A percentile compares a stretch with the other conserved stretches of the same genome.
phyloP scores from a whole-genome alignment of 1,140 invertebrate species.

The Leguminivora glycinivorella region DNA sequence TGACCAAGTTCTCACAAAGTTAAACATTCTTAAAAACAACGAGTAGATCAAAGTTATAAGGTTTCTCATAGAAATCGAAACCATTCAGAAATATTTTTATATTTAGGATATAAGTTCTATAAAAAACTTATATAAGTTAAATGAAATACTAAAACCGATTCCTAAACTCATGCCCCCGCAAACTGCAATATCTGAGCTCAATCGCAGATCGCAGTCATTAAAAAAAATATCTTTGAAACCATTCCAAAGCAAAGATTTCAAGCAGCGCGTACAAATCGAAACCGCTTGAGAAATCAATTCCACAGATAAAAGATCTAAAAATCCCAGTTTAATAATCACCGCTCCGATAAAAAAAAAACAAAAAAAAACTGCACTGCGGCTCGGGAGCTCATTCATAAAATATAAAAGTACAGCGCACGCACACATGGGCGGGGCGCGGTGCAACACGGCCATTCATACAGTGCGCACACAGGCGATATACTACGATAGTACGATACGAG shows the following conservation, averaged over 20 bases:
- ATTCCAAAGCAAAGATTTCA: background rate
- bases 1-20: too few relatives aligned
- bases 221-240: background rate
- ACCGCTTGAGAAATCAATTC: constrained; percentile 1
- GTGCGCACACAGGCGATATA: constrained; percentile 48
- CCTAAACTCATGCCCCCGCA: background rate
- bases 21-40: too few relatives aligned
- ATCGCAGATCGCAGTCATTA: background rate
- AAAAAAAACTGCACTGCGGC: constrained; percentile 24
- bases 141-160: background rate
- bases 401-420: constrained; percentile 30
- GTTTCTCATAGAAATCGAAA: too few relatives aligned
- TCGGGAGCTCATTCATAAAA: constrained; percentile 29
- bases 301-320: constrained; percentile 18
- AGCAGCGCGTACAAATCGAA: background rate
- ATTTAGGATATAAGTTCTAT: too few relatives aligned
- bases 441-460: constrained; percentile 42
- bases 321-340: constrained; percentile 21
- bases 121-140: too few relatives aligned
- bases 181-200: background rate
- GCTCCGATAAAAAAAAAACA: background rate
- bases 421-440: constrained; percentile 7
- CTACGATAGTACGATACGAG: constrained; percentile 69
- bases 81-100: too few relatives aligned
- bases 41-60: too few relatives aligned